Base-by-base conservation (phyloP, 1,140 invertebrate species). In the Goniozus legneri region DNA sequence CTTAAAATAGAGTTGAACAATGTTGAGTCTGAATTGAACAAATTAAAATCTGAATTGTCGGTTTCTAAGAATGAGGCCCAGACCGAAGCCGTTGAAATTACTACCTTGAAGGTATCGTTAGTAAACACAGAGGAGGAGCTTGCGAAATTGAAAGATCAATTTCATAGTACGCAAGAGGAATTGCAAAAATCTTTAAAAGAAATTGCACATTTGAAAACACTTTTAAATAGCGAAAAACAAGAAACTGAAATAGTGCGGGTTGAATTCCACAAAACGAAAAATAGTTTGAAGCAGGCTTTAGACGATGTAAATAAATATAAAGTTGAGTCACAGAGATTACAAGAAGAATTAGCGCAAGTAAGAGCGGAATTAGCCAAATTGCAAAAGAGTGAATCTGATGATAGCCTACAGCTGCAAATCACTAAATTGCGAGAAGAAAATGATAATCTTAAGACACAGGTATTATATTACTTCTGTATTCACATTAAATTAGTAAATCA, bases 361-460 rank as follows among this genome's bases (percentile, higher is more conserved):
- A 44, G 62, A 16, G 56, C 58, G 15, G 66, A 76, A 59, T 44
- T 73, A 13, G 35, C 41, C 12, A 65, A 57, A 20, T 20, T 76
- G 2, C 65, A 69, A 15, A 55, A 21, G 15, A 48, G 51, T 10
- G 62, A 52, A 35, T 44, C 33, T 0, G 38, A 2, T 14, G 65
- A 64, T 7, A 34, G 49, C 8, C 4, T 27, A 27, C 63, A 74
- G 12, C 38, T 64, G 2, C 52, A 65, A 46, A 54, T 65, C 30
- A 48, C 54, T n/a, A 60, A 54, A 51, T 47, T 73, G n/a, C 71
- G 77, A 43, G 77, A 79, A 45, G 79, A 80, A 31, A 63, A 73
- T 13, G 72, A 80, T 30, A 77, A 72, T 62, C 67, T 81, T 45
- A 74, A 68, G 16, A 57, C 71, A 58, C 73, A 80, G 68, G 79